Percentiles rank a stretch among this genome's conserved stretches.
Conservation (phyloP, 2,888 invertebrate genomes). For the Silvanus unidentatus region DNA sequence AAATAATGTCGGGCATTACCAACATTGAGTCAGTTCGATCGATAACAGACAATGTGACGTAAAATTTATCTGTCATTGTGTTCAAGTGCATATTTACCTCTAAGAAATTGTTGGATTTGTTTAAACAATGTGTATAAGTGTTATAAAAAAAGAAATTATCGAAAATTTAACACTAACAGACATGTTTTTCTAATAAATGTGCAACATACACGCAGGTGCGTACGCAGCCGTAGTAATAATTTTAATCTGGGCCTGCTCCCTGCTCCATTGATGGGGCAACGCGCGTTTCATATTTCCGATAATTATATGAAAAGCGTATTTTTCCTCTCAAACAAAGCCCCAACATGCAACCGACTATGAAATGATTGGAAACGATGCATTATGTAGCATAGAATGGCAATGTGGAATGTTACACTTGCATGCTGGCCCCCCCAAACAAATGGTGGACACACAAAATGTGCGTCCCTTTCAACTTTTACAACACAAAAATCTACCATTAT, state of each 20-base stretch:
- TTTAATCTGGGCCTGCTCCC: slow-evolving; percentile 86
- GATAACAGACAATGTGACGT: slow-evolving; percentile 50
- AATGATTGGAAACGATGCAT: too few species aligned
- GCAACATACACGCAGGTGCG: slow-evolving; percentile 81
- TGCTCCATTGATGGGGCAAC: slow-evolving; percentile 58
- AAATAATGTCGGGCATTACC: slow-evolving; percentile 49
- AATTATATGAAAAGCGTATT: neutral
- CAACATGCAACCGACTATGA: too few species aligned
- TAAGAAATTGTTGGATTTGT: slow-evolving; percentile 38
- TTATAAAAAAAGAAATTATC: slow-evolving; percentile 32
- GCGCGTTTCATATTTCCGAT: slow-evolving; percentile 29
- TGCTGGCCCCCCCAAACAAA: too few species aligned
- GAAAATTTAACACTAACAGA: slow-evolving; percentile 42
- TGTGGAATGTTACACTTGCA: too few species aligned
- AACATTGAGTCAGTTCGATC: slow-evolving; percentile 54
- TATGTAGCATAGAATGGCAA: too few species aligned
- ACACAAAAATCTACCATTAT: slow-evolving; percentile 18
- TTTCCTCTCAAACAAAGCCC: slow-evolving; percentile 5
- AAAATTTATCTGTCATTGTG: slow-evolving; percentile 41
- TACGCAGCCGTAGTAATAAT: slow-evolving; percentile 90
- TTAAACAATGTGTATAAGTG: slow-evolving; percentile 31
- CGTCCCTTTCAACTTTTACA: too few species aligned
- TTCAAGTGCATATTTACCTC: slow-evolving; percentile 37
- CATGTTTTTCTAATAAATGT: slow-evolving; percentile 47
- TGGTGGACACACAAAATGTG: too few species aligned